phyloP scores from a whole-genome alignment of 2,113 vertebrate genomes.

The Tamias sibiricus region DNA sequence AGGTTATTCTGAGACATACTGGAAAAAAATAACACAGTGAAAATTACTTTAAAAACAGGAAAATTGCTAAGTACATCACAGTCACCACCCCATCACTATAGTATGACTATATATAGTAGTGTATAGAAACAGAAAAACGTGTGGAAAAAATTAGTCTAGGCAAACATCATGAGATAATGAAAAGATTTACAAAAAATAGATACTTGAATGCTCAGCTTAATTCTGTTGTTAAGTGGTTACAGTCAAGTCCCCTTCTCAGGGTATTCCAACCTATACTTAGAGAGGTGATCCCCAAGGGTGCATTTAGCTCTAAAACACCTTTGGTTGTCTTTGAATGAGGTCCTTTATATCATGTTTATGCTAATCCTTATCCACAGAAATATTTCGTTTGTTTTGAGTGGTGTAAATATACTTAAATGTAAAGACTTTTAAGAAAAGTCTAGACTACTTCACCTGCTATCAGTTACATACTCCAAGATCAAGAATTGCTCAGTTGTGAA shows the following conservation, averaged over 20 bases:
- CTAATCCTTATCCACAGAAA: background rate
- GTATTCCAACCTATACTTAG: background rate
- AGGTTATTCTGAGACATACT: background rate
- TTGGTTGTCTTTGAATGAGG: background rate
- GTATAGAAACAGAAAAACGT: background rate
- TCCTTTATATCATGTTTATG: background rate
- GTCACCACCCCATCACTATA: background rate
- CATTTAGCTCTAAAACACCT: background rate
- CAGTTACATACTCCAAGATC: background rate
- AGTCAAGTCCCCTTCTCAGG: background rate
- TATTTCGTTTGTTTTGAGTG: background rate
- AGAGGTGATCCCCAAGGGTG: background rate
- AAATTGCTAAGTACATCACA: conserved; percentile 6
- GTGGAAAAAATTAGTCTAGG: background rate
- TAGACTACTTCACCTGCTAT: background rate
- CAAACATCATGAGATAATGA: background rate
- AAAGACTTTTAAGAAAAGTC: background rate
- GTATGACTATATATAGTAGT: background rate
- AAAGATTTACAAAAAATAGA: background rate
- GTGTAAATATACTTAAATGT: background rate
- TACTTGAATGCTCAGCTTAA: background rate
- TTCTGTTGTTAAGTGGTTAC: background rate
- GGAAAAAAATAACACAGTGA: conserved; percentile 12
- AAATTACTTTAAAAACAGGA: background rate
- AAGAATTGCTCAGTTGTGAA: background rate